Evolutionary conservation across 2,113 vertebrate genomes (phyloP).

Genomic region (Picathartes gymnocephalus): DNA sequence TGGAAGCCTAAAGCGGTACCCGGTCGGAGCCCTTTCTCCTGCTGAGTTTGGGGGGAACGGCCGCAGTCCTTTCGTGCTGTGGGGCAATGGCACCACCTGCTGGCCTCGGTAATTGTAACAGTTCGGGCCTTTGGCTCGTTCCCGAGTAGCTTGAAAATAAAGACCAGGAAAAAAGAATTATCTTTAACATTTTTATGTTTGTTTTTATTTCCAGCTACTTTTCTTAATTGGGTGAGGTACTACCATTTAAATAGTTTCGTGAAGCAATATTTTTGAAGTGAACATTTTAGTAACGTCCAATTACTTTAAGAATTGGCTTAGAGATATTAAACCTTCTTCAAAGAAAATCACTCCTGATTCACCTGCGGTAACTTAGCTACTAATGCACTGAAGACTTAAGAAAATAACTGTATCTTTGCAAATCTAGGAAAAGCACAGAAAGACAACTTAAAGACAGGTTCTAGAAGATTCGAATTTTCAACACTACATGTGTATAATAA

Average conservation of each 20-base stretch:
- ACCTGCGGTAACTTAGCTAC: neutral
- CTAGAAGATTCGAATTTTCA: neutral
- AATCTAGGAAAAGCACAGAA: neutral
- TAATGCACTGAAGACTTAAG: neutral
- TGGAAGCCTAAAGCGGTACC: neutral
- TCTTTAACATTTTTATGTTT: neutral
- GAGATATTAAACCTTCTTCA: neutral
- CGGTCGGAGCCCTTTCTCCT: neutral
- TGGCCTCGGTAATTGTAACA: neutral
- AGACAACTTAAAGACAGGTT: neutral
- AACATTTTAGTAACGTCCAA: neutral
- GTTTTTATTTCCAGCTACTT: neutral
- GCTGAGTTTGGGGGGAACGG: fast-evolving
- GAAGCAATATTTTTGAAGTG: neutral
- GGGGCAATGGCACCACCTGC: slow-evolving; percentile 25
- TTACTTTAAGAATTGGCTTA: neutral
- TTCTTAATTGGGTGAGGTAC: neutral
- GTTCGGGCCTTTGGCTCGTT: fast-evolving
- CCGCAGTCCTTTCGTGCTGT: fast-evolving
- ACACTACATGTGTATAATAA: fast-evolving
- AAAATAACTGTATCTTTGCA: neutral
- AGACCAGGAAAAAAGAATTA: neutral
- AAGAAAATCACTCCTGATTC: neutral
- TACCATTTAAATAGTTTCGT: neutral
- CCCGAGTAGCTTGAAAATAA: neutral